A percentile compares a stretch with the other conserved stretches of the same genome.
Conservation (phyloP, 2,113 vertebrate species). For the Bubo bubo region DNA sequence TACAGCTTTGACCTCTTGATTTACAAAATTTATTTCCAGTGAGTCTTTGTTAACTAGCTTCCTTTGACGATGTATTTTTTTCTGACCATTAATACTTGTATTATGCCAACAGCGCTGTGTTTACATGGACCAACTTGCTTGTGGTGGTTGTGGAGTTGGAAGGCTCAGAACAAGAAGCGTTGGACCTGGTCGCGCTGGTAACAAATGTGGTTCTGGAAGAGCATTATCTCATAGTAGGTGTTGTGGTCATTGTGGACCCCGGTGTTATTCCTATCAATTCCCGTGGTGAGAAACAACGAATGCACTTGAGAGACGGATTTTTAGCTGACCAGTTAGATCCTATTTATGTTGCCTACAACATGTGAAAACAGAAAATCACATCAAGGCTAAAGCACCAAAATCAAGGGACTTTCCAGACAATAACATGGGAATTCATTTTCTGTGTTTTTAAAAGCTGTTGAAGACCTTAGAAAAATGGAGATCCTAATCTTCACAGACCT, state of each 20-base stretch:
- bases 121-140: constrained; percentile 96
- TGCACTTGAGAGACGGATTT: constrained; percentile 96
- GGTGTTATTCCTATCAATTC: constrained; percentile 97
- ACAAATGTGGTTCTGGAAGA: constrained; percentile 94
- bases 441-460: background rate
- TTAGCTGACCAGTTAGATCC: constrained; percentile 96
- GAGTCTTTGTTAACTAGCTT: background rate
- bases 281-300: constrained; percentile 94
- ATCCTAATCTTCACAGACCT: background rate
- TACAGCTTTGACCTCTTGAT: background rate
- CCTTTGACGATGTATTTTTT: background rate
- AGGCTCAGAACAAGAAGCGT: constrained; percentile 91
- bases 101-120: constrained; percentile 84
- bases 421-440: background rate
- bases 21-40: background rate
- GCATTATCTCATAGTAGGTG: constrained; percentile 93
- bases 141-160: constrained; percentile 96
- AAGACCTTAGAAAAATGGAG: background rate
- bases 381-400: constrained; percentile 53
- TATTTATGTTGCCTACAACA: constrained; percentile 97
- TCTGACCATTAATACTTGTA: background rate
- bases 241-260: constrained; percentile 93
- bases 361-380: constrained; percentile 72
- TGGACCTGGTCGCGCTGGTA: constrained; percentile 92
- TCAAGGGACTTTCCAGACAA: background rate